phyloP scores from a whole-genome alignment of 2,797 vertebrate genomes.

The Tragopan temminckii region DNA sequence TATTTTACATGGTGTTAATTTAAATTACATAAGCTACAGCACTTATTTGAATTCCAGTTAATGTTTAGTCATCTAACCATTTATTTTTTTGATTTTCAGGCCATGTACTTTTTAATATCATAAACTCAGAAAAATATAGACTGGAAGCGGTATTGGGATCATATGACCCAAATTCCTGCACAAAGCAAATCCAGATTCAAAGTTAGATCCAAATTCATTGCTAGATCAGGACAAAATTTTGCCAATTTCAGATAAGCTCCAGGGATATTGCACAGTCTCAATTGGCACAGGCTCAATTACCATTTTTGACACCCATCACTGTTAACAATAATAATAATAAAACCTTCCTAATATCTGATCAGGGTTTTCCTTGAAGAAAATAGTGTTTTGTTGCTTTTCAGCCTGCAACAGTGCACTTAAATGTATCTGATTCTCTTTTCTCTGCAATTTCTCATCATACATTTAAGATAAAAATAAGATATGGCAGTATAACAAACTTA shows the following conservation, averaged over 20 bases:
- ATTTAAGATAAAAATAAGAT: background rate
- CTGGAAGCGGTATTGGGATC: background rate
- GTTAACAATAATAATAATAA: fast-evolving
- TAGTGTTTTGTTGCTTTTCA: background rate
- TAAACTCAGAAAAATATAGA: background rate
- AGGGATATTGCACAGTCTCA: background rate
- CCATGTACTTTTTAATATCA: background rate
- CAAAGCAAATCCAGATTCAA: background rate
- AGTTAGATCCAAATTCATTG: background rate
- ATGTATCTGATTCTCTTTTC: background rate
- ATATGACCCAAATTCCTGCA: background rate
- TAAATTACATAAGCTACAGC: background rate
- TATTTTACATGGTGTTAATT: background rate
- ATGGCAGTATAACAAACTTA: background rate
- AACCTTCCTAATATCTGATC: background rate
- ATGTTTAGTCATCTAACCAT: background rate
- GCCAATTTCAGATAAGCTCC: background rate
- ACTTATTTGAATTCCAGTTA: background rate
- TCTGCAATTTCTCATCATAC: background rate
- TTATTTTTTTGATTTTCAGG: constrained; percentile 24
- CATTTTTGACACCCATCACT: background rate
- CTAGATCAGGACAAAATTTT: background rate
- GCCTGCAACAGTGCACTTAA: background rate
- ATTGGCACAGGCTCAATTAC: background rate
- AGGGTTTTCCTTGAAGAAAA: background rate